Conservation (phyloP, 2,888 invertebrate genomes). For the Merodon equestris region DNA sequence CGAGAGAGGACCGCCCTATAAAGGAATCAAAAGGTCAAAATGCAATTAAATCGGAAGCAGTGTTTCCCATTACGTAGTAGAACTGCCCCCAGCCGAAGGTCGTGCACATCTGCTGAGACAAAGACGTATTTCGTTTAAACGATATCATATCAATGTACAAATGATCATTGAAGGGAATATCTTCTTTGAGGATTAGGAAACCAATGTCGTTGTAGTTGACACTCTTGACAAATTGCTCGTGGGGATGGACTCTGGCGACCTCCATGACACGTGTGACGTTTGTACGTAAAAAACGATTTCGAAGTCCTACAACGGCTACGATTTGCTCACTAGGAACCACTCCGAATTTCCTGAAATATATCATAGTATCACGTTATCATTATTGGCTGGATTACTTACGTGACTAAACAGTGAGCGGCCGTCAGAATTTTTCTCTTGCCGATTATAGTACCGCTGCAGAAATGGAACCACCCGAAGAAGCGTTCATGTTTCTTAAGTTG, state of each 20-base stretch:
- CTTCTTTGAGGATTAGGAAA: constrained; percentile 17
- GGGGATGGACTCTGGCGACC: neutral
- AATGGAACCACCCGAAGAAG: constrained; percentile 8
- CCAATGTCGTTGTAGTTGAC: constrained; percentile 24
- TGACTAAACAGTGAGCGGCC: constrained; percentile 42
- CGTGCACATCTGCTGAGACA: no score
- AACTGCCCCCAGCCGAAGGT: constrained; percentile 52
- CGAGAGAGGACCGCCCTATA: no score
- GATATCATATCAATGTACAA: no score
- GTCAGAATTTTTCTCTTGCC: constrained; percentile 34
- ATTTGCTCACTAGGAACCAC: neutral
- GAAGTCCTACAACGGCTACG: constrained; percentile 5
- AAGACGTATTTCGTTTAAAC: no score
- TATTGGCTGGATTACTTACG: constrained; percentile 27
- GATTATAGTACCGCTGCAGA: constrained; percentile 45
- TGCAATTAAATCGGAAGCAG: no score
- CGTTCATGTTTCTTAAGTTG: constrained; percentile 5
- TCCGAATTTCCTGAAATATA: neutral
- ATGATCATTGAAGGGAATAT: constrained; percentile 15
- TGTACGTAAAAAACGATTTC: constrained; percentile 14
- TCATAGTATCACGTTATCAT: no score
- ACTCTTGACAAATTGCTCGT: neutral
- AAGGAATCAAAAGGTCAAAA: no score
- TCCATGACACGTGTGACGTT: neutral
- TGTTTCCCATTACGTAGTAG: no score